Evolutionary conservation across 2,888 invertebrate genomes (phyloP).

Genomic region (Pollenia angustigena): DNA sequence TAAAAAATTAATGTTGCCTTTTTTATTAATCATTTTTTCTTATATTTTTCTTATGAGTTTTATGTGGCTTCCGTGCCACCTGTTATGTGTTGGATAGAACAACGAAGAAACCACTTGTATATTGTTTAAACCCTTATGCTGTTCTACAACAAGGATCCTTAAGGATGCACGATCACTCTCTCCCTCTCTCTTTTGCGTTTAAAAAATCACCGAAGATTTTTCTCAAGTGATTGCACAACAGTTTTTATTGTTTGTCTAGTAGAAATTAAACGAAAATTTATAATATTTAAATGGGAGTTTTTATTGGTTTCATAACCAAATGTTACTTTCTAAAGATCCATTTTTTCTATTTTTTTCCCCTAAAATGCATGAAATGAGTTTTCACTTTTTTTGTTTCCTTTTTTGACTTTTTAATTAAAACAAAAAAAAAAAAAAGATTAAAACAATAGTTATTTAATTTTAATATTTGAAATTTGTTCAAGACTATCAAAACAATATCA

Average conservation of each 20-base stretch:
- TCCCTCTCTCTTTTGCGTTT: background rate
- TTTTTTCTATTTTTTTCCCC: constrained; percentile 9
- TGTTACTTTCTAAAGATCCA: constrained; percentile 57
- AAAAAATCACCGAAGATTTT: constrained; percentile 43
- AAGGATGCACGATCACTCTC: constrained; percentile 46
- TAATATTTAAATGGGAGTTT: constrained; percentile 69
- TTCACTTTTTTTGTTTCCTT: constrained; percentile 62
- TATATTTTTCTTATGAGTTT: constrained; percentile 75
- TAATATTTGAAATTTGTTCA: constrained; percentile 68
- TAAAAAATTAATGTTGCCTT: constrained; percentile 81
- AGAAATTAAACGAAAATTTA: constrained; percentile 18
- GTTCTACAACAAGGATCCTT: constrained; percentile 36
- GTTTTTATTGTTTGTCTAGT: constrained; percentile 62
- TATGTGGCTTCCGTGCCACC: constrained; percentile 83
- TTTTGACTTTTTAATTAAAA: background rate
- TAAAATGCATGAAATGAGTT: constrained; percentile 72
- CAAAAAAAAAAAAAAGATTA: background rate
- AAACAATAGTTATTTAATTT: constrained; percentile 41
- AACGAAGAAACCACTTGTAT: constrained; percentile 48
- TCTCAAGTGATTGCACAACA: constrained; percentile 72
- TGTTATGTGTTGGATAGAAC: constrained; percentile 76
- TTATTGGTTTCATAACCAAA: constrained; percentile 70
- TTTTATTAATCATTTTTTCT: constrained; percentile 74
- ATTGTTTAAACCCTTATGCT: constrained; percentile 66
- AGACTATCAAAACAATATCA: constrained; percentile 66